Conservation (phyloP, 2,888 invertebrate genomes). For the Gnatocerus cornutus region DNA sequence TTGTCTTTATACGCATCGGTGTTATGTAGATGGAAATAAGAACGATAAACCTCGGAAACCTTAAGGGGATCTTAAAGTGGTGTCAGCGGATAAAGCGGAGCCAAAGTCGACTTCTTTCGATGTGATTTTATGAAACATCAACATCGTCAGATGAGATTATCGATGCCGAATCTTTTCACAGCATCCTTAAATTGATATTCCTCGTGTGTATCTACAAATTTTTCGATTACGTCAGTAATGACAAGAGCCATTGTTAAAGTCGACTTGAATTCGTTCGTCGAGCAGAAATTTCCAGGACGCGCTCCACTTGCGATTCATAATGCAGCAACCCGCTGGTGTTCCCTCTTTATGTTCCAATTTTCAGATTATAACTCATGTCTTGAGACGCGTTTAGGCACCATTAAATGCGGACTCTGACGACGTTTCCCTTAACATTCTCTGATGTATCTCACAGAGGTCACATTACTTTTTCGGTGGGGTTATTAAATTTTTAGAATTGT, state of each 20-base stretch:
- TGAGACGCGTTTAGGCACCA: slow-evolving; percentile 41
- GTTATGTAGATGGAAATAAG: too few species aligned
- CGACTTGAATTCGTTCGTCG: slow-evolving; percentile 20
- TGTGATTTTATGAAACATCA: slow-evolving; percentile 21
- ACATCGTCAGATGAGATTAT: slow-evolving; percentile 20
- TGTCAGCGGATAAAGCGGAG: slow-evolving; percentile 5
- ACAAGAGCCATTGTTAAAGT: slow-evolving; percentile 12
- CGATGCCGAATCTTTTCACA: slow-evolving; percentile 6
- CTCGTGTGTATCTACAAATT: slow-evolving; percentile 16
- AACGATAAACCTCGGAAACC: slow-evolving; percentile 9
- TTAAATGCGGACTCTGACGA: slow-evolving; percentile 37
- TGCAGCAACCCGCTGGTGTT: slow-evolving; percentile 39
- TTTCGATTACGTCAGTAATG: slow-evolving; percentile 23
- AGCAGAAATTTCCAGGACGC: slow-evolving; percentile 29
- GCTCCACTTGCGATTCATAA: slow-evolving; percentile 43
- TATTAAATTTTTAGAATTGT: slow-evolving; percentile 31
- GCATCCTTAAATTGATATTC: slow-evolving; percentile 18
- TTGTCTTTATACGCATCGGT: too few species aligned
- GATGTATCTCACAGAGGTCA: slow-evolving; percentile 10
- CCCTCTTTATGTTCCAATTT: slow-evolving; percentile 46
- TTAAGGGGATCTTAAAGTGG: slow-evolving; percentile 4
- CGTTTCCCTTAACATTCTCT: slow-evolving; percentile 16
- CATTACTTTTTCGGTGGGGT: slow-evolving; percentile 21
- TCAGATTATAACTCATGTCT: slow-evolving; percentile 48
- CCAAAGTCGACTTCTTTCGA: slow-evolving; percentile 9